Evolutionary conservation across 2,888 invertebrate genomes (phyloP).

Genomic region (Bellardia bayeri): DNA sequence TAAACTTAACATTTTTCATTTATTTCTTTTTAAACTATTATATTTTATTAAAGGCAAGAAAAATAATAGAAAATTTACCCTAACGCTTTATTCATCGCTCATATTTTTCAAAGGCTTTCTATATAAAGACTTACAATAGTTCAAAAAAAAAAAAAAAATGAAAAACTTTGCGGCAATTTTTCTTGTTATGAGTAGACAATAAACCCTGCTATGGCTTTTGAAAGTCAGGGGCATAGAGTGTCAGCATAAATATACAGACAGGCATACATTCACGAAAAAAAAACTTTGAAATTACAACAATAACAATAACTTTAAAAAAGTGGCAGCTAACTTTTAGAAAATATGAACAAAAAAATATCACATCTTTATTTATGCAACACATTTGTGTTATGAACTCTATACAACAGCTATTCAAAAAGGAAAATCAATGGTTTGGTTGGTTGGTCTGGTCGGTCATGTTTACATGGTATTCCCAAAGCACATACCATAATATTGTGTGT

Average conservation of each 20-base stretch:
- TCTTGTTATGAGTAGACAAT: constrained; percentile 29
- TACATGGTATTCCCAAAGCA: constrained; percentile 16
- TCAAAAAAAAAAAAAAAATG: constrained; percentile 1
- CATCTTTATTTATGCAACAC: constrained; percentile 29
- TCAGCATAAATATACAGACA: not conserved
- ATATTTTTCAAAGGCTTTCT: constrained; percentile 11
- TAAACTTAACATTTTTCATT: too few relatives aligned
- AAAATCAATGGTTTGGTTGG: not conserved
- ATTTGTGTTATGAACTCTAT: not conserved
- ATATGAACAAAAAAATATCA: constrained; percentile 9
- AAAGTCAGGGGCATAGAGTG: constrained; percentile 57
- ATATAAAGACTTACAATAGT: not conserved
- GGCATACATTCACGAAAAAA: not conserved
- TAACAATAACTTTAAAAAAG: constrained; percentile 30
- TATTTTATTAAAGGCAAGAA: not conserved
- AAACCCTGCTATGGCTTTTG: constrained; percentile 22
- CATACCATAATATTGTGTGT: not conserved
- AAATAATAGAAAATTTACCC: not conserved
- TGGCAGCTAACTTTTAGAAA: constrained; percentile 14
- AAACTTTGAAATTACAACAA: constrained; percentile 14
- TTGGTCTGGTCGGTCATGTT: constrained; percentile 5
- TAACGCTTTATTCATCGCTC: not conserved
- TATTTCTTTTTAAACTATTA: not conserved
- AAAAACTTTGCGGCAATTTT: constrained; percentile 48
- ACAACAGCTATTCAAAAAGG: not conserved